phyloP scores from a whole-genome alignment of 2,113 vertebrate species.

The Pimephales promelas region DNA sequence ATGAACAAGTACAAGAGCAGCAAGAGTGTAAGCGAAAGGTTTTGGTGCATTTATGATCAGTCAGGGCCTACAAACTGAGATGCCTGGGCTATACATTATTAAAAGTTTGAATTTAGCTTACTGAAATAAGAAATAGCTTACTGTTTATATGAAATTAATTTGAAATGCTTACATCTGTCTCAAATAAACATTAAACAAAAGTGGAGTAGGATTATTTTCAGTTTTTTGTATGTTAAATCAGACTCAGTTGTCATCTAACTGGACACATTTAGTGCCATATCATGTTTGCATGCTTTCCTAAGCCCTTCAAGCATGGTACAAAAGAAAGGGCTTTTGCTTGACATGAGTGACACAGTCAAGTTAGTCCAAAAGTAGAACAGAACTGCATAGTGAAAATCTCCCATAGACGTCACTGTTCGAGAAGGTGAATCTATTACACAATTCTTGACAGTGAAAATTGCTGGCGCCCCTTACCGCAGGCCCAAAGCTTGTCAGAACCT shows the following conservation, averaged over 20 bases:
- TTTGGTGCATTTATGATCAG: constrained; percentile 22
- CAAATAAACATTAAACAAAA: background rate
- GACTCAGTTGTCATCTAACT: background rate
- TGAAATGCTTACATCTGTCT: background rate
- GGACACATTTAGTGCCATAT: background rate
- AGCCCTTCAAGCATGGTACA: background rate
- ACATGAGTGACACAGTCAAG: background rate
- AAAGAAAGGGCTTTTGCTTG: background rate
- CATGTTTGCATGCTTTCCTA: too few relatives aligned
- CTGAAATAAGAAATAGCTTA: background rate
- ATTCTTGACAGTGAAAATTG: constrained; percentile 48
- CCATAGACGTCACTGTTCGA: constrained; percentile 11
- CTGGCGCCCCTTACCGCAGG: constrained; percentile 34
- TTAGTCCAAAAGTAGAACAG: constrained; percentile 32
- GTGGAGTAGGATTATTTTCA: background rate
- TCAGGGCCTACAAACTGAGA: background rate
- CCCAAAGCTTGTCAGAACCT: constrained; percentile 53
- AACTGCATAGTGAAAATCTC: constrained; percentile 28
- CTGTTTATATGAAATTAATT: background rate
- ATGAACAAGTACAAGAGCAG: constrained; percentile 74
- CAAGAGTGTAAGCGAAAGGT: constrained; percentile 62
- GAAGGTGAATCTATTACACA: constrained; percentile 51
- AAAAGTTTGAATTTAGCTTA: too few relatives aligned
- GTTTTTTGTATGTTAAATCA: background rate
- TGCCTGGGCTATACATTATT: background rate